Evolutionary conservation across 2,113 vertebrate genomes (phyloP).

Genomic region (Motacilla tschutschensis): DNA sequence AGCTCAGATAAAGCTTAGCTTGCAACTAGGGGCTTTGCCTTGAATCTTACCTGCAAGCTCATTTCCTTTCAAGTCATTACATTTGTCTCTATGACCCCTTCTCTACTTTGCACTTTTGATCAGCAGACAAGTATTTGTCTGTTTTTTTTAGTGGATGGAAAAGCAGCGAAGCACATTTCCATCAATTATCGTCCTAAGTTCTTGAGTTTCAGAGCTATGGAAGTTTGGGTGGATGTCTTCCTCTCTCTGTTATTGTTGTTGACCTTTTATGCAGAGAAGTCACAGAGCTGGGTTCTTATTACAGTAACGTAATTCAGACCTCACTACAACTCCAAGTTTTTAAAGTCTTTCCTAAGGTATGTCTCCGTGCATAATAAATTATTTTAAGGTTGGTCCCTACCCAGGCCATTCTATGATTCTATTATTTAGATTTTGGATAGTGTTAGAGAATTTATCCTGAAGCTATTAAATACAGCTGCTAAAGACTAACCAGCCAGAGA

Average conservation of each 20-base stretch:
- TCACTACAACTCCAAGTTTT: not conserved
- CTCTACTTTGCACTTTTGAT: slow-evolving; percentile 25
- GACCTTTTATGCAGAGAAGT: not conserved
- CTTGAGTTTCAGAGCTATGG: not conserved
- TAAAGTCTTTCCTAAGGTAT: not conserved
- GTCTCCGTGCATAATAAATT: not conserved
- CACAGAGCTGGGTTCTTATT: not conserved
- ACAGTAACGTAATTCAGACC: not conserved
- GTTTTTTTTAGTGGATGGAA: slow-evolving; percentile 2
- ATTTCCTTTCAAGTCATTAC: slow-evolving; percentile 31
- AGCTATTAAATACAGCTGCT: slow-evolving; percentile 18
- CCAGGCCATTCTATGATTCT: not conserved
- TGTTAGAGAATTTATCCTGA: not conserved
- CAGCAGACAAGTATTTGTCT: not conserved
- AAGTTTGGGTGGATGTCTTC: not conserved
- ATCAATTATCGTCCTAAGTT: not conserved
- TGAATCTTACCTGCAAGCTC: slow-evolving; percentile 36
- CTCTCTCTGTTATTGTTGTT: not conserved
- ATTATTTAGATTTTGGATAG: not conserved
- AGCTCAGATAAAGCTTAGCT: slow-evolving; percentile 28
- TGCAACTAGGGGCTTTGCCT: slow-evolving; percentile 6
- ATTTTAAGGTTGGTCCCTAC: not conserved
- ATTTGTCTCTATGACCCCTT: slow-evolving; percentile 21
- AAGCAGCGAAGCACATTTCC: not conserved
- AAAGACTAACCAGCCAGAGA: not conserved